A percentile compares a stretch with the other conserved stretches of the same genome.
These are phyloP conservation scores for Anthrax anthrax DNA, from an alignment of 2,888 invertebrate species.

Conservation along the genomic window DNA sequence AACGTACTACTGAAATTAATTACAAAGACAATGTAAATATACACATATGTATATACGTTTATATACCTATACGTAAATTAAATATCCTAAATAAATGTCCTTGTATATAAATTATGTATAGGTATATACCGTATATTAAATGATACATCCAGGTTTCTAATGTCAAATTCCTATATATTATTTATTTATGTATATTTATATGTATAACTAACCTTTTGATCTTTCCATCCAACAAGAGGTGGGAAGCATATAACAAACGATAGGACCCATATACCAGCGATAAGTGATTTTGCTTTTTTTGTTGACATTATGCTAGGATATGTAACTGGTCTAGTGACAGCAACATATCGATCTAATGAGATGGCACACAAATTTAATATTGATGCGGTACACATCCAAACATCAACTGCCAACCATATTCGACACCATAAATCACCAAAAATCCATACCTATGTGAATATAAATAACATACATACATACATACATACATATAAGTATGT, in stretches of 20 bases:
- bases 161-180: no score
- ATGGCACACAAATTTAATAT: constrained; percentile 94
- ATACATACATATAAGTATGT: no score
- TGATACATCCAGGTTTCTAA: no score
- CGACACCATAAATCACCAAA: constrained; percentile 94
- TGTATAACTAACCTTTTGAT: constrained; percentile 39
- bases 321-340: constrained; percentile 89
- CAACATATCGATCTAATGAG: constrained; percentile 88
- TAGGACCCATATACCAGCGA: constrained; percentile 86
- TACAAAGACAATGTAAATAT: no score
- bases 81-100: no score
- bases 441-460: constrained; percentile 66
- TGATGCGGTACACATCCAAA: constrained; percentile 97
- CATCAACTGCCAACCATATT: constrained; percentile 93
- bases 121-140: no score
- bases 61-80: no score
- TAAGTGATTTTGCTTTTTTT: constrained; percentile 69
- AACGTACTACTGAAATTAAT: no score
- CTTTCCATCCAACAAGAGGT: constrained; percentile 88
- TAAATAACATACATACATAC: neutral
- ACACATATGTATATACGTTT: no score
- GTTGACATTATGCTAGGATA: constrained; percentile 87
- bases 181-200: neutral
- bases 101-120: no score
- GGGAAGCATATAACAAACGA: constrained; percentile 96